A percentile compares a stretch with the other conserved stretches of the same genome.
phyloP scores from a whole-genome alignment of 2,113 vertebrate species.

The Dipodomys ordii region DNA sequence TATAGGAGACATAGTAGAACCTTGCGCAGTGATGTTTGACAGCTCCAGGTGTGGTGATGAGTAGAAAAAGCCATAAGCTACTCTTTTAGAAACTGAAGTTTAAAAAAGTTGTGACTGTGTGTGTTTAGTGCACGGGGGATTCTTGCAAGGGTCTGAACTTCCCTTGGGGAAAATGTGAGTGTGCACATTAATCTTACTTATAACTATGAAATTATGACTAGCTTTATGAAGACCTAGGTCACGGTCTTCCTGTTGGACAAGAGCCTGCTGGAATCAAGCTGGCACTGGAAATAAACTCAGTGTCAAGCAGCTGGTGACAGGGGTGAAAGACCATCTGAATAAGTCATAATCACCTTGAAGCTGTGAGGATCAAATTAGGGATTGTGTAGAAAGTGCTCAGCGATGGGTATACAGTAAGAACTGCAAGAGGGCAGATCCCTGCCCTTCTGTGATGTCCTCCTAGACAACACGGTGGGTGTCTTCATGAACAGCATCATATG shows the following conservation, averaged over 20 bases:
- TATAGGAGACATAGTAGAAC: not conserved
- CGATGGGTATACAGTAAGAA: not conserved
- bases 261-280: not conserved
- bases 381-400: fast-evolving
- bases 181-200: not conserved
- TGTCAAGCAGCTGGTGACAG: not conserved
- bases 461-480: too few relatives aligned
- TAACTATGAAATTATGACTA: not conserved
- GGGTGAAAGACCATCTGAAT: not conserved
- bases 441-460: too few relatives aligned
- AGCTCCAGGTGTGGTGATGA: not conserved
- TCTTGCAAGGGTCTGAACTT: not conserved
- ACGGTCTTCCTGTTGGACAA: not conserved
- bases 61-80: not conserved
- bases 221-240: not conserved
- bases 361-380: not conserved
- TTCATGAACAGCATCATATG: too few relatives aligned
- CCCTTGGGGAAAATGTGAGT: not conserved
- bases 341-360: not conserved
- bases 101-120: not conserved
- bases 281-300: not conserved
- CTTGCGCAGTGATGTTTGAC: not conserved
- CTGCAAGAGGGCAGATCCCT: not conserved
- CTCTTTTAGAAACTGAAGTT: conserved; percentile 17
- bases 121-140: not conserved